Conservation (phyloP, 2,113 vertebrate species). For the Puntigrus tetrazona region DNA sequence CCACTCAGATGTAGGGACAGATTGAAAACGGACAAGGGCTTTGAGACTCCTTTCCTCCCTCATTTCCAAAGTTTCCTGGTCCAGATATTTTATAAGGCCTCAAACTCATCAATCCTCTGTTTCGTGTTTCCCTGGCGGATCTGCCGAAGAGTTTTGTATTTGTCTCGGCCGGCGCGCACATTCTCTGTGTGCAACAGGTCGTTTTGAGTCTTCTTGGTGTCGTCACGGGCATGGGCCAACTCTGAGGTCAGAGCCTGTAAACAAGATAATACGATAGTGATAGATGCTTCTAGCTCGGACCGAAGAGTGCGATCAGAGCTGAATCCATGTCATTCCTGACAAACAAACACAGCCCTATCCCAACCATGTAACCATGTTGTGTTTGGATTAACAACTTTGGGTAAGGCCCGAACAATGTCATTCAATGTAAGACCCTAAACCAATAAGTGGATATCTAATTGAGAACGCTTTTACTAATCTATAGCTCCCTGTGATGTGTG, state of each 20-base stretch:
- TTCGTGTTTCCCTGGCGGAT: slow-evolving; percentile 97
- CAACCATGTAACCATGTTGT: neutral
- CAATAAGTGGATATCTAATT: neutral
- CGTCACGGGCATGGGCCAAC: slow-evolving; percentile 86
- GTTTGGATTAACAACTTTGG: neutral
- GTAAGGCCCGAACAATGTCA: neutral
- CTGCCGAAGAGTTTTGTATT: slow-evolving; percentile 96
- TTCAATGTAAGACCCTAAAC: neutral
- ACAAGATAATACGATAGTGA: neutral
- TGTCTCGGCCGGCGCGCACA: slow-evolving; percentile 87
- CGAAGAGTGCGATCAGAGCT: neutral
- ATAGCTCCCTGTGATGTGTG: neutral
- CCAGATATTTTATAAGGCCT: slow-evolving; percentile 83
- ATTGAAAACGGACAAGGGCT: neutral
- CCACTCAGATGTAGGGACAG: slow-evolving; percentile 68
- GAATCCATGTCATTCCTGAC: neutral
- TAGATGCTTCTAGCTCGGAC: neutral
- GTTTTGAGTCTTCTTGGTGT: slow-evolving; percentile 89
- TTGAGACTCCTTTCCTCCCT: neutral
- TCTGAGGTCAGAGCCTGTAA: slow-evolving; percentile 86
- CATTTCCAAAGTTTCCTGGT: slow-evolving; percentile 16
- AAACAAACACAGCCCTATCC: neutral
- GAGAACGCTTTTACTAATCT: neutral
- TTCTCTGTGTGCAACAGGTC: slow-evolving; percentile 92
- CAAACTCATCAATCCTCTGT: slow-evolving; percentile 97